phyloP scores from a whole-genome alignment of 2,888 invertebrate species.

The Megalurothrips usitatus region DNA sequence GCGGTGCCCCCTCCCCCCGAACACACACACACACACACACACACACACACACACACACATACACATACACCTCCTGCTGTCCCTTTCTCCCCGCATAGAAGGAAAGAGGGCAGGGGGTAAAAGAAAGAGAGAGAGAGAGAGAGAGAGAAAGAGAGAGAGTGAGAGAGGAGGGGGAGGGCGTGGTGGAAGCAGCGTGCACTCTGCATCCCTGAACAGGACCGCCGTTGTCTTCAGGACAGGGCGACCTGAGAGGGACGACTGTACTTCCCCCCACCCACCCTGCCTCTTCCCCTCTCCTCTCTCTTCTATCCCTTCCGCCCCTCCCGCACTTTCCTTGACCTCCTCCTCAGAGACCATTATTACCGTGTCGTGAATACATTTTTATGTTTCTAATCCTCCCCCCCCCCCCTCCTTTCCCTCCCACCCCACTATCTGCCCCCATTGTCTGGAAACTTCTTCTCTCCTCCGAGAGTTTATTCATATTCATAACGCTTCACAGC shows the following conservation, averaged over 20 bases:
- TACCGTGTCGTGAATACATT: background rate
- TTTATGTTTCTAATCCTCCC: background rate
- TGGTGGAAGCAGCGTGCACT: background rate
- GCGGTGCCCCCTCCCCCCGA: background rate
- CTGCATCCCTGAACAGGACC: background rate
- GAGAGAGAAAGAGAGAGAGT: background rate
- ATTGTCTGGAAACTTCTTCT: background rate
- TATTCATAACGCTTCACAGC: background rate
- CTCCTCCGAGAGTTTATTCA: background rate
- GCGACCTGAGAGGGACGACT: background rate
- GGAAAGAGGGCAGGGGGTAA: background rate
- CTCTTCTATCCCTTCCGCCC: constrained; percentile 52
- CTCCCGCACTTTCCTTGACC: constrained; percentile 53
- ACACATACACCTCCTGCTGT: too few species aligned
- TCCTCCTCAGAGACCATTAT: constrained; percentile 39
- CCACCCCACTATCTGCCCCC: background rate
- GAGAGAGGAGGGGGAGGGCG: background rate
- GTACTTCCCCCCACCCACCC: background rate
- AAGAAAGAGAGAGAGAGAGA: background rate
- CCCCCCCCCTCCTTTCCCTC: background rate
- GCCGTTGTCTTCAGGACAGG: background rate
- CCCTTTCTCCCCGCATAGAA: too few species aligned
- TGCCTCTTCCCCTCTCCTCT: background rate
- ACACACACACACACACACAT: too few species aligned
- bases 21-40: too few species aligned